These are phyloP conservation scores for Drosophila parabipectinata DNA, from an alignment of 1,140 invertebrate species.

Conservation along the genomic window DNA sequence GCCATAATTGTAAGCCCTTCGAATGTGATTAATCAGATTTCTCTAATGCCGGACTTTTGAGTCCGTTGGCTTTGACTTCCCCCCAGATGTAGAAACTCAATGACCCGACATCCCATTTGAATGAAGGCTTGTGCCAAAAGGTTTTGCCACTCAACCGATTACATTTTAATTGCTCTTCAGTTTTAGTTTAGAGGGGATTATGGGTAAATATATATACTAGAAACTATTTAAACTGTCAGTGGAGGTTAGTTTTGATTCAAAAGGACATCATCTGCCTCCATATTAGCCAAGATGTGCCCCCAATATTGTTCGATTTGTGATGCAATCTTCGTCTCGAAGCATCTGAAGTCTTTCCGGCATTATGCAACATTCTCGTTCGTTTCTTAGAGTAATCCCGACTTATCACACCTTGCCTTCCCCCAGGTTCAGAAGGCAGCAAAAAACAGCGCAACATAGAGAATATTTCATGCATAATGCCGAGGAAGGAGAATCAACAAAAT, in stretches of 20 bases:
- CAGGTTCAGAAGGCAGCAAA: neutral
- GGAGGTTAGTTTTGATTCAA: no score
- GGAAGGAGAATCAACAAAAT: conserved; percentile 26
- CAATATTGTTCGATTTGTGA: neutral
- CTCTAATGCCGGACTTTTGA: conserved; percentile 31
- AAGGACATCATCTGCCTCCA: no score
- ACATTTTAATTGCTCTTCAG: conserved; percentile 2
- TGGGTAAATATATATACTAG: neutral
- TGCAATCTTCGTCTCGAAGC: neutral
- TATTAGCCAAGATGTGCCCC: neutral
- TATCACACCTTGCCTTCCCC: conserved; percentile 43
- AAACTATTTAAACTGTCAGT: neutral
- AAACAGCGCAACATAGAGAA: conserved; percentile 12
- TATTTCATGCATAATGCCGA: conserved; percentile 47
- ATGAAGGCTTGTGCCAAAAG: neutral
- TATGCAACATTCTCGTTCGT: neutral
- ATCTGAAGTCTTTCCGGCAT: no score
- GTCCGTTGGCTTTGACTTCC: conserved; percentile 1
- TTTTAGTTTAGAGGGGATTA: conserved; percentile 2
- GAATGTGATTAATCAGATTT: conserved; percentile 65
- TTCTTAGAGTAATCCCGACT: conserved; percentile 29
- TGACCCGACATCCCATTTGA: conserved; percentile 7
- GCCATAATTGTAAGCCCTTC: conserved; percentile 51
- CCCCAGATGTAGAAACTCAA: conserved; percentile 7
- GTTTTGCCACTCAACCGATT: neutral